Evolutionary conservation across 2,797 vertebrate species (phyloP).

Genomic region (Sphenopsis melanotis): DNA sequence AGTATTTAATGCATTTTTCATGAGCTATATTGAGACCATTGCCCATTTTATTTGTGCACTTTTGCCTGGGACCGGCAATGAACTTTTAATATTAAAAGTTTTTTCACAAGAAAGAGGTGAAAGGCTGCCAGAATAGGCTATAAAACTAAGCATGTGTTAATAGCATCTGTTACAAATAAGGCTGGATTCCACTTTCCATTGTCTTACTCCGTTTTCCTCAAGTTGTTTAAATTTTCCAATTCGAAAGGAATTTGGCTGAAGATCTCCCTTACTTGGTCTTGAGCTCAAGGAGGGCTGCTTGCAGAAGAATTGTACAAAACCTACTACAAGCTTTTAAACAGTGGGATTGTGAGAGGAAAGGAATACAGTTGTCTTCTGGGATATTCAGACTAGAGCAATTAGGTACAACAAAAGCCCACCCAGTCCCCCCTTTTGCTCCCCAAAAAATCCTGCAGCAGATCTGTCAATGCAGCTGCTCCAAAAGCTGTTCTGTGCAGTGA

Average conservation of each 20-base stretch:
- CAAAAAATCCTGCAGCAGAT: background rate
- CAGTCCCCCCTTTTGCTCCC: accelerated
- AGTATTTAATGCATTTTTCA: background rate
- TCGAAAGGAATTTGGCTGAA: slow-evolving; percentile 46
- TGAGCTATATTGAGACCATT: background rate
- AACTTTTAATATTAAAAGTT: background rate
- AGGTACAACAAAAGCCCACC: background rate
- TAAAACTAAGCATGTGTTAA: slow-evolving; percentile 36
- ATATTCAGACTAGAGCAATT: background rate
- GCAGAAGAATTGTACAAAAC: background rate
- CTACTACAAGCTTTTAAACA: background rate
- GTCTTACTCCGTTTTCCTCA: slow-evolving; percentile 39
- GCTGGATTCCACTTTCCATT: slow-evolving; percentile 48
- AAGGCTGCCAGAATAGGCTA: background rate
- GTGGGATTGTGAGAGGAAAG: background rate
- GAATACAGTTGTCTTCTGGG: background rate
- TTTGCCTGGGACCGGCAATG: background rate
- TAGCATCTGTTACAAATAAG: slow-evolving; percentile 59
- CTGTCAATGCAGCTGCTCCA: background rate
- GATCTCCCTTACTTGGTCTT: background rate
- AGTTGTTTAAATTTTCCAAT: slow-evolving; percentile 41
- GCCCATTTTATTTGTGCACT: background rate
- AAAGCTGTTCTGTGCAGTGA: background rate
- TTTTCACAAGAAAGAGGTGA: background rate
- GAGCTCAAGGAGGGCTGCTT: background rate